Evolutionary conservation across 1,140 invertebrate species (phyloP).

Genomic region (Drosophila erecta): DNA sequence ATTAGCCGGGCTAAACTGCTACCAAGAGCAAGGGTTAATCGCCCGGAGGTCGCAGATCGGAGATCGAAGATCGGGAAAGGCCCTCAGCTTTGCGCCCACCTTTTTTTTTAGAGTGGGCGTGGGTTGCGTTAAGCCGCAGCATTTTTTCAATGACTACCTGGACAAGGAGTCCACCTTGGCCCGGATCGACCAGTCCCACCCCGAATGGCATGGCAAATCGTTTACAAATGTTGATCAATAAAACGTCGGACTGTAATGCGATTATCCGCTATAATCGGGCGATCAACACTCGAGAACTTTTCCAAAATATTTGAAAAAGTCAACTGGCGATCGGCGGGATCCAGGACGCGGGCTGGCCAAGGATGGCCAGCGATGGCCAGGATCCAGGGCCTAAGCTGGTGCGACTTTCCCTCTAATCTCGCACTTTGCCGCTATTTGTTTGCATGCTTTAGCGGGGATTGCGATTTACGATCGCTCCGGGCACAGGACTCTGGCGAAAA

Average conservation of each 20-base stretch:
- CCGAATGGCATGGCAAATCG: conserved; percentile 60
- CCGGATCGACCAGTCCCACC: conserved; percentile 26
- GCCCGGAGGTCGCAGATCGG: conserved; percentile 36
- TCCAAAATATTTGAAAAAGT: conserved; percentile 80
- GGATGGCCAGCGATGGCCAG: conserved; percentile 19
- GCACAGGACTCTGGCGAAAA: conserved; percentile 26
- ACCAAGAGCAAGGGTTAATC: conserved; percentile 67
- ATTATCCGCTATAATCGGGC: conserved; percentile 77
- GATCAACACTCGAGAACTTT: conserved; percentile 62
- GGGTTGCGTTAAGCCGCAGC: conserved; percentile 72
- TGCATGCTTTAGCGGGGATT: conserved; percentile 79
- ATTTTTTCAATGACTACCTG: conserved; percentile 54
- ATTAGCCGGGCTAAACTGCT: conserved; percentile 68
- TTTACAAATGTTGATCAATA: conserved; percentile 82
- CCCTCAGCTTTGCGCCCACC: conserved; percentile 22
- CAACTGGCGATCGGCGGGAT: conserved; percentile 48
- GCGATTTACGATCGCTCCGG: conserved; percentile 58
- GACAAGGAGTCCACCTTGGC: conserved; percentile 24
- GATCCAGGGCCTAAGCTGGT: conserved; percentile 53
- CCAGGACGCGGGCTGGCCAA: conserved; percentile 10
- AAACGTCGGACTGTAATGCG: conserved; percentile 63
- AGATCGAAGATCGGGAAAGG: conserved; percentile 52
- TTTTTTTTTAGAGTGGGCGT: conserved; percentile 46
- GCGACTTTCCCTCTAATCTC: conserved; percentile 63
- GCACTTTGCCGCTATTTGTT: conserved; percentile 73